These are phyloP conservation scores for Hesperophylax magnus DNA, from an alignment of 1,140 invertebrate species.

Conservation along the genomic window DNA sequence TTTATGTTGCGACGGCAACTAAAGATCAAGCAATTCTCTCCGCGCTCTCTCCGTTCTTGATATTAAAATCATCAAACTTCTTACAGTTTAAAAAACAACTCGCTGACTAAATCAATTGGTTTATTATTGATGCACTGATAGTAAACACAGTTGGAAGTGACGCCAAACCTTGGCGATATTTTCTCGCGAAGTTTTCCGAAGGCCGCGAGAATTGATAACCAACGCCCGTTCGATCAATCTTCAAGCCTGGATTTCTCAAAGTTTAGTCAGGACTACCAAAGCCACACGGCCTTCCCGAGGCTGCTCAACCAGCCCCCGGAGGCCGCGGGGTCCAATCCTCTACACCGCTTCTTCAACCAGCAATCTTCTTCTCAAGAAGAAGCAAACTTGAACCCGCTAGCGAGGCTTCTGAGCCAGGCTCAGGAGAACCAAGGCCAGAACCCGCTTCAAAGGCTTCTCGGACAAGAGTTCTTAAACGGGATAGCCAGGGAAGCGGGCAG, in stretches of 20 bases:
- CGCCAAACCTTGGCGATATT: slow-evolving; percentile 14
- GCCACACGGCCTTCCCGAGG: slow-evolving; percentile 57
- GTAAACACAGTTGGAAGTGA: slow-evolving; percentile 12
- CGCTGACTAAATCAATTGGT: neutral
- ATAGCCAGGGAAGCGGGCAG: neutral
- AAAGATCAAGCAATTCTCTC: neutral
- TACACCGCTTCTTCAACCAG: slow-evolving; percentile 40
- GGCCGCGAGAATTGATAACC: slow-evolving; percentile 43
- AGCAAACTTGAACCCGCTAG: slow-evolving; percentile 32
- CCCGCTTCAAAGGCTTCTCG: slow-evolving; percentile 48
- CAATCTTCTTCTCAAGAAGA: neutral
- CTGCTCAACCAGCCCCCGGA: slow-evolving; percentile 55
- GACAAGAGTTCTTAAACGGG: slow-evolving; percentile 41
- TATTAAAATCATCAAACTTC: neutral
- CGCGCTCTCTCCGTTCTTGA: slow-evolving; percentile 1
- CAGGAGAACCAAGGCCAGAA: slow-evolving; percentile 42
- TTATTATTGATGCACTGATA: slow-evolving; percentile 13
- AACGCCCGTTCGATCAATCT: slow-evolving; percentile 50
- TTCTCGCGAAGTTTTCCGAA: slow-evolving; percentile 24
- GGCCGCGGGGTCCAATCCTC: slow-evolving; percentile 36
- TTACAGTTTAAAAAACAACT: neutral
- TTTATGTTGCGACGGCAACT: slow-evolving; percentile 46
- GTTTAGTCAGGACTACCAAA: slow-evolving; percentile 56
- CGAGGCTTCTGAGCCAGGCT: slow-evolving; percentile 46
- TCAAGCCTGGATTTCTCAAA: slow-evolving; percentile 58